Evolutionary conservation across 2,888 invertebrate species (phyloP).

Genomic region (Oligia strigilis): DNA sequence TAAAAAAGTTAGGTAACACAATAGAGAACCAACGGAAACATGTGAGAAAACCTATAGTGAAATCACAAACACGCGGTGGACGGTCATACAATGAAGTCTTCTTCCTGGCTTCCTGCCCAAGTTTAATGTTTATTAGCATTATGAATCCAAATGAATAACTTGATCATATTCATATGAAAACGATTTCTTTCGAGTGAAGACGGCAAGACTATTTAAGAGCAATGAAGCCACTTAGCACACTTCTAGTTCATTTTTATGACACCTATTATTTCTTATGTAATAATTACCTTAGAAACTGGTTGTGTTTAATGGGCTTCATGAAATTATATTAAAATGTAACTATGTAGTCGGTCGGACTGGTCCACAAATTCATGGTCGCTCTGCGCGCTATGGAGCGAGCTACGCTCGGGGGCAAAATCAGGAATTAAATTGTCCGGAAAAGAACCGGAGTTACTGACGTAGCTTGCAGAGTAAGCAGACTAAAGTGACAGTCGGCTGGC

Average conservation of each 20-base stretch:
- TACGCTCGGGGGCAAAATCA: too few relatives aligned
- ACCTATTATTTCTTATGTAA: constrained; percentile 38
- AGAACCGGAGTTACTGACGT: too few relatives aligned
- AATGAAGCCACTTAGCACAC: constrained; percentile 1
- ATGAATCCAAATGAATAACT: background rate
- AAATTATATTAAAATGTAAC: constrained; percentile 31
- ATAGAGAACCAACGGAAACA: too few relatives aligned
- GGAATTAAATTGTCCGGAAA: too few relatives aligned
- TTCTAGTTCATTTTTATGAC: constrained; percentile 27
- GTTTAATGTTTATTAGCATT: background rate
- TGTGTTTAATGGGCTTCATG: background rate
- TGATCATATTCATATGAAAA: background rate
- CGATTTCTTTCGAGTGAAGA: background rate
- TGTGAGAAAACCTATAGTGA: background rate
- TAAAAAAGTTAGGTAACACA: too few relatives aligned
- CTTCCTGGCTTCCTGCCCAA: background rate
- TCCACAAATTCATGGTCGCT: too few relatives aligned
- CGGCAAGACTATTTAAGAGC: background rate
- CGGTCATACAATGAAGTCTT: fast-evolving
- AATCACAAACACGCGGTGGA: background rate
- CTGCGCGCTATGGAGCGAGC: too few relatives aligned
- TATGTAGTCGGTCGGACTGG: background rate
- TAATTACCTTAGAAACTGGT: constrained; percentile 33
- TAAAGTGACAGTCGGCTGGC: too few relatives aligned
- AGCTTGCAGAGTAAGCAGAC: too few relatives aligned